phyloP scores from a whole-genome alignment of 2,797 vertebrate genomes.

The Paramormyrops hopkinsi region DNA sequence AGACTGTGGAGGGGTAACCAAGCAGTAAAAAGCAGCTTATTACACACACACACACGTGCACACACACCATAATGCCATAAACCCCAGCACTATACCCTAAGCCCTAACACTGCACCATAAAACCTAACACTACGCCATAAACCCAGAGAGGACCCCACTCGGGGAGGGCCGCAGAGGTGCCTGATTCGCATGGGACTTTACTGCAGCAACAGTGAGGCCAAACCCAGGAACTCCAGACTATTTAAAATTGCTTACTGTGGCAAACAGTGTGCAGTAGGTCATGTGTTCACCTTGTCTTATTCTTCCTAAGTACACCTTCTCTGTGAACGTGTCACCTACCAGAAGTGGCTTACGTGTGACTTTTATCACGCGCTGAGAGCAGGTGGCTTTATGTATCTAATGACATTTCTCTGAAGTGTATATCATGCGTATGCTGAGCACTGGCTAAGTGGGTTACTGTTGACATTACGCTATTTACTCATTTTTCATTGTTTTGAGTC shows the following conservation, averaged over 20 bases:
- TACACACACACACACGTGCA: not conserved
- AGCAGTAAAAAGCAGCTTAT: not conserved
- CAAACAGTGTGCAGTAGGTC: not conserved
- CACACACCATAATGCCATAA: not conserved
- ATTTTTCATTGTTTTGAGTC: not conserved
- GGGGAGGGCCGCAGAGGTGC: not conserved
- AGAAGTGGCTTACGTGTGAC: not conserved
- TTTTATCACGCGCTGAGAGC: not conserved
- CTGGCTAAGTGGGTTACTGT: not conserved
- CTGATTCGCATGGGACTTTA: not conserved
- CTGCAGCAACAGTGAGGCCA: not conserved
- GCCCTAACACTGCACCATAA: not conserved
- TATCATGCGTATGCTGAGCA: not conserved
- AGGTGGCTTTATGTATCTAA: not conserved
- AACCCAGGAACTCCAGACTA: not conserved
- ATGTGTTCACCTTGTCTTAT: not conserved
- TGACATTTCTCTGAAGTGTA: not conserved
- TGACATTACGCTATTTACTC: not conserved
- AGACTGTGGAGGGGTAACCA: not conserved
- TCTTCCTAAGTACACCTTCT: not conserved
- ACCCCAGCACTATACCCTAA: not conserved
- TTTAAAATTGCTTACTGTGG: not conserved
- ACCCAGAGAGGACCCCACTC: not conserved
- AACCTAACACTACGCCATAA: not conserved
- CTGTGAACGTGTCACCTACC: not conserved